Percentiles rank a stretch among this genome's conserved stretches.
These are phyloP conservation scores for Todus mexicanus DNA, from an alignment of 2,797 vertebrate species.

Conservation along the genomic window DNA sequence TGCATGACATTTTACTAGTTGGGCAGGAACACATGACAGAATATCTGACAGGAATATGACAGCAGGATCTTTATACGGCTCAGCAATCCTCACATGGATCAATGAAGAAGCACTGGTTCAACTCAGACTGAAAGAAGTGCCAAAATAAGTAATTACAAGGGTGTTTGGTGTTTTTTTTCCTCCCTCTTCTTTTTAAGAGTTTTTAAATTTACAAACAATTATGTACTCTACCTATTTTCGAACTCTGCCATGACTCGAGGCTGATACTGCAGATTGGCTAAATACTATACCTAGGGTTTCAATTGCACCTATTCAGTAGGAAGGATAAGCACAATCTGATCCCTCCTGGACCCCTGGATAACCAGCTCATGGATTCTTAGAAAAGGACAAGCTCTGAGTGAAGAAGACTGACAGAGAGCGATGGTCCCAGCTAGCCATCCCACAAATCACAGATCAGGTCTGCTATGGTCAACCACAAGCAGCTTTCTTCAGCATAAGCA, in stretches of 20 bases:
- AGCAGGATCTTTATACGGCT: conserved; percentile 49
- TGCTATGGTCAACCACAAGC: background rate
- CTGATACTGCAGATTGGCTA: background rate
- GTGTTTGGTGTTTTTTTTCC: background rate
- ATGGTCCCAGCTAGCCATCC: background rate
- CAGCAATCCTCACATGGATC: conserved; percentile 45
- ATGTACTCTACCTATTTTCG: background rate
- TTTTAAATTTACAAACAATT: background rate
- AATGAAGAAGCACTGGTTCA: conserved; percentile 11
- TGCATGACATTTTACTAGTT: conserved; percentile 59
- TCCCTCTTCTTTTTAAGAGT: background rate
- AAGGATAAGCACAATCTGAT: background rate
- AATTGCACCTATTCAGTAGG: background rate
- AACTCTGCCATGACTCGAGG: background rate
- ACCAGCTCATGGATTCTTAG: background rate
- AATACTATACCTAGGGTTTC: background rate
- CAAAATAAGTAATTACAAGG: background rate
- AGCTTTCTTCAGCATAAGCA: background rate
- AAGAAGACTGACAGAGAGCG: background rate
- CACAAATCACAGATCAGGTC: background rate
- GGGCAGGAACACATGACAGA: conserved; percentile 49
- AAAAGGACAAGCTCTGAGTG: background rate
- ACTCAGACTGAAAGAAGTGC: background rate
- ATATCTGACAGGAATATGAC: conserved; percentile 52
- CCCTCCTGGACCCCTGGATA: background rate